phyloP scores from a whole-genome alignment of 2,797 vertebrate genomes.

The Girardinus metallicus region DNA sequence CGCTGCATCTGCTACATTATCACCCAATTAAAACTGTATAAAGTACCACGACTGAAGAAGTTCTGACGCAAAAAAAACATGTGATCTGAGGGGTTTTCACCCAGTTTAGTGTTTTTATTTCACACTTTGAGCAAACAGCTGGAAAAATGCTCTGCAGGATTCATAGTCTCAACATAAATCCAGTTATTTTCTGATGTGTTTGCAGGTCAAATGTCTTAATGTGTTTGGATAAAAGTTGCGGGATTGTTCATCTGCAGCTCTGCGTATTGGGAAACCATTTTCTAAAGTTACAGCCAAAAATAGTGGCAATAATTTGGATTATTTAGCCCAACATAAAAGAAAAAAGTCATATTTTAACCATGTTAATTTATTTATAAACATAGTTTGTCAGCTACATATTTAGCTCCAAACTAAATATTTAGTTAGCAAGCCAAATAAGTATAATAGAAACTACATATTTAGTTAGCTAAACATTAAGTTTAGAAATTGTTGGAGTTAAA shows the following conservation, averaged over 20 bases:
- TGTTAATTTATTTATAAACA: no score
- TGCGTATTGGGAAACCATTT: no score
- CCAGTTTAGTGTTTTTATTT: neutral
- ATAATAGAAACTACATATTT: no score
- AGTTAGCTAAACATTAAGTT: neutral
- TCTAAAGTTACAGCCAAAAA: no score
- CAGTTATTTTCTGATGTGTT: neutral
- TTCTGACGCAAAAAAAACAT: constrained; percentile 12
- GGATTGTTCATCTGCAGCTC: no score
- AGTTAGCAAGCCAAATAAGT: no score
- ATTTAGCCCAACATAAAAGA: no score
- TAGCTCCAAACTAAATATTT: no score
- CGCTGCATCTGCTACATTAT: constrained; percentile 53
- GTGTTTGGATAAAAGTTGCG: no score
- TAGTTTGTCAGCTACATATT: no score
- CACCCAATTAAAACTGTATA: constrained; percentile 42
- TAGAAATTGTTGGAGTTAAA: neutral
- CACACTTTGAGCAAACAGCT: neutral
- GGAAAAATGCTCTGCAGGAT: neutral
- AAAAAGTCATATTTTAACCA: no score
- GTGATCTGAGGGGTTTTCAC: neutral
- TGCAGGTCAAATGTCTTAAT: neutral
- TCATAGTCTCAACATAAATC: neutral
- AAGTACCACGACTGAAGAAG: constrained; percentile 35
- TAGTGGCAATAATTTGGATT: no score